A percentile compares a stretch with the other conserved stretches of the same genome.
Conservation (phyloP, 2,113 vertebrate species). For the Dicentrarchus labrax region DNA sequence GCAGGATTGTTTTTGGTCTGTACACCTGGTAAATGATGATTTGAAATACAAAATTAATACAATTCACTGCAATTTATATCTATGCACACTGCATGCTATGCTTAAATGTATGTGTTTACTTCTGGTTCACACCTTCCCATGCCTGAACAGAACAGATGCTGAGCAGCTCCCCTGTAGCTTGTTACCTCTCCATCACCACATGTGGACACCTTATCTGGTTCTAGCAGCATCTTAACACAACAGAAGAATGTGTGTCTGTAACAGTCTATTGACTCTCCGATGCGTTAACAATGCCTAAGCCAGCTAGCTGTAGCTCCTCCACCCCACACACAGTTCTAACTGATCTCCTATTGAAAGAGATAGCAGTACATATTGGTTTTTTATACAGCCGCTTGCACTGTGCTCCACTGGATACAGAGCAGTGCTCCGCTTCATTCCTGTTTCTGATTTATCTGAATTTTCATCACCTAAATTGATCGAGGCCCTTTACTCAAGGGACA, state of each 20-base stretch:
- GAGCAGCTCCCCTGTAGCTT: conserved; percentile 17
- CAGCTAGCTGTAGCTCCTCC: conserved; percentile 33
- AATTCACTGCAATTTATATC: neutral
- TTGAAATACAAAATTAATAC: neutral
- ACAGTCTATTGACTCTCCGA: conserved; percentile 47
- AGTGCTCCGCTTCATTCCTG: conserved; percentile 50
- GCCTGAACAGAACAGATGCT: conserved; percentile 16
- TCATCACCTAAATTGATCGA: conserved; percentile 80
- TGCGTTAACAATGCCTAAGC: conserved; percentile 23
- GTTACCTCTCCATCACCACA: conserved; percentile 41
- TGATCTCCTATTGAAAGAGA: conserved; percentile 62
- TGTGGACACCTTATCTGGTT: conserved; percentile 34
- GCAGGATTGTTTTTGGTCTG: neutral
- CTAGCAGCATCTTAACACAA: conserved; percentile 46
- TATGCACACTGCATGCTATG: neutral
- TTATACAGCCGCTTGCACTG: conserved; percentile 47
- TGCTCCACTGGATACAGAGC: conserved; percentile 54
- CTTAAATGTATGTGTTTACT: neutral
- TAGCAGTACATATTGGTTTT: conserved; percentile 65
- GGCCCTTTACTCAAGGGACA: conserved; percentile 78
- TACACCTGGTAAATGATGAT: neutral
- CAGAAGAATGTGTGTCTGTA: conserved; percentile 41
- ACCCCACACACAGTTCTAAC: conserved; percentile 35
- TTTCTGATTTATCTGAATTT: conserved; percentile 77
- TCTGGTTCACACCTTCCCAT: neutral